Base-by-base conservation (phyloP, 30 jellyfish, hydroid and myxozoan species). In the Mastigias papua region DNA sequence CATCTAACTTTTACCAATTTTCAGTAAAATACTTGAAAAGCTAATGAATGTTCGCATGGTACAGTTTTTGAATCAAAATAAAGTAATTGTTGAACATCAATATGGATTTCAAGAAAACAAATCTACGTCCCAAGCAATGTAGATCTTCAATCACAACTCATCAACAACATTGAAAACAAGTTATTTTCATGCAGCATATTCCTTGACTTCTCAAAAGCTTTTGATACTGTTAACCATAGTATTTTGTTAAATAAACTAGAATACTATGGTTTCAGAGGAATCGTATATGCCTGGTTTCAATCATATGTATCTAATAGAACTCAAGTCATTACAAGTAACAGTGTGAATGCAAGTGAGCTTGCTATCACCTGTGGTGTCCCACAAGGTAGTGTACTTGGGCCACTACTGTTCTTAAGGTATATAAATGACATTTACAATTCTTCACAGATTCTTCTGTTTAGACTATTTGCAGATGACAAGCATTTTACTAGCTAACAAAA, bases 61-160 rank as follows among this genome's bases (percentile, higher is more conserved):
- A 48, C 46, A 78, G 37, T 81, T 81, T 51, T 49, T 80, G 81
- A 2, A 49, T 27, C 61, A 30, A 72, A 37, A 72, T 48, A 37
- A 72, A 30, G 11, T 27, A n/a, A 34, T 27, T 22, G 10, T 22
- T 48, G 49, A 72, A 34, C 68, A 64, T 32, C 90, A 78, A 80
- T 61, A 65, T 50, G 72, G 90, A 11, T 72, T 72, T 72, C 84
- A 33, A 27, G 68, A 72, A 72, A 37, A 72, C n/a, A 72, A 72
- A 37, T 72, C 84, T 26, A 66, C 78, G 7, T 66, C 78, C 51
- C 48, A 13, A 66, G 78, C 78, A 66, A 66, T 66, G 10, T 72
- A 72, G 84, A 72, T 32, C 84, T 72, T 72, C 84, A 34, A 72
- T 34, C 31, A n/a, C 65, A 72, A 37, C 68, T 42, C 13, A 42